phyloP scores from a whole-genome alignment of 2,113 vertebrate genomes.

The Dissostichus mawsoni region DNA sequence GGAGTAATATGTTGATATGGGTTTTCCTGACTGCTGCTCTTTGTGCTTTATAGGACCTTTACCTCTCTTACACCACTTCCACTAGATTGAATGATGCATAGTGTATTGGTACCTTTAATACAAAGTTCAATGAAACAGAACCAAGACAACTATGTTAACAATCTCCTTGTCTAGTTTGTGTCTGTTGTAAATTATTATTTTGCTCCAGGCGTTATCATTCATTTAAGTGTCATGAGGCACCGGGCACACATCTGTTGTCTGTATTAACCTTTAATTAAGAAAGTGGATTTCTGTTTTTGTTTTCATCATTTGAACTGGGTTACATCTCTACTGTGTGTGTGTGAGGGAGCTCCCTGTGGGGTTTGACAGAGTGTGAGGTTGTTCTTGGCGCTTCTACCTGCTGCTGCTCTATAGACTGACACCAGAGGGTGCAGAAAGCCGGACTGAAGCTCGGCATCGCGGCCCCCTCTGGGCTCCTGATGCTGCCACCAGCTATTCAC shows the following conservation, averaged over 20 bases:
- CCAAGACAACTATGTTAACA: slow-evolving; percentile 59
- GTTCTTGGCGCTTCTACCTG: slow-evolving; percentile 64
- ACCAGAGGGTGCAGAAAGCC: slow-evolving; percentile 53
- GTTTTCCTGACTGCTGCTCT: slow-evolving; percentile 54
- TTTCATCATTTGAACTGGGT: slow-evolving; percentile 5
- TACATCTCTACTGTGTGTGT: no score
- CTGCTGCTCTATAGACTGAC: slow-evolving; percentile 73
- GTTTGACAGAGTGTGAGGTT: slow-evolving; percentile 46
- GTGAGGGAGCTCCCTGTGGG: slow-evolving; percentile 32
- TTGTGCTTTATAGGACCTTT: slow-evolving; percentile 56
- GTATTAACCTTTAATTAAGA: slow-evolving; percentile 73
- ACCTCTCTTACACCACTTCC: slow-evolving; percentile 52
- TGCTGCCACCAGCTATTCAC: slow-evolving; percentile 95
- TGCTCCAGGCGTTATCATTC: slow-evolving; percentile 60
- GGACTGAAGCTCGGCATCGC: slow-evolving; percentile 56
- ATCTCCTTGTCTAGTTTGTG: slow-evolving; percentile 51
- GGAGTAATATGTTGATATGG: slow-evolving; percentile 39
- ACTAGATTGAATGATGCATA: slow-evolving; percentile 66
- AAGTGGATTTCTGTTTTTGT: slow-evolving; percentile 48
- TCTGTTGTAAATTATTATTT: slow-evolving; percentile 83
- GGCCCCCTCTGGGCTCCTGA: slow-evolving; percentile 81
- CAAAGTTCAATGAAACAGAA: slow-evolving; percentile 65
- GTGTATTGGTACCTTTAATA: slow-evolving; percentile 56
- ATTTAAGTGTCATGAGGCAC: slow-evolving; percentile 63
- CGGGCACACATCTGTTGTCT: slow-evolving; percentile 66